These are phyloP conservation scores for Heliconius eleuchia DNA, from an alignment of 1,140 invertebrate genomes.

Conservation along the genomic window DNA sequence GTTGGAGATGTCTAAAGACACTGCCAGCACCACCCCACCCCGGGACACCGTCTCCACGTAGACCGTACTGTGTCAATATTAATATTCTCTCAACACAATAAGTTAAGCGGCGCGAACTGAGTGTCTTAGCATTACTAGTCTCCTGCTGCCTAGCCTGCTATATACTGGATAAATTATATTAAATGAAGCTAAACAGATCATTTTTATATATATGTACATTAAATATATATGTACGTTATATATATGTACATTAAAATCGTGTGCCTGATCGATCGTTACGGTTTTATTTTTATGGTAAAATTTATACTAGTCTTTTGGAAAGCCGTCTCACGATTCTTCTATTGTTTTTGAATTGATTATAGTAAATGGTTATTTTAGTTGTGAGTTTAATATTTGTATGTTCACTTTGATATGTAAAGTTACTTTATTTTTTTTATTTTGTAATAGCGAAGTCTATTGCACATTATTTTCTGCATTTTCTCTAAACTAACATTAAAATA, in stretches of 20 bases:
- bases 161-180: neutral
- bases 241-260: neutral
- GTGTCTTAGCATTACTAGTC: neutral
- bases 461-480: too few relatives aligned
- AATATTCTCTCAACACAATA: too few relatives aligned
- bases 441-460: too few relatives aligned
- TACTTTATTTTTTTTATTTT: too few relatives aligned
- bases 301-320: neutral
- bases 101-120: too few relatives aligned
- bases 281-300: neutral
- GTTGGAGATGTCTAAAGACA: too few relatives aligned
- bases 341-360: neutral
- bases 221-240: neutral
- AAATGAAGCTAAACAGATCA: neutral
- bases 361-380: neutral
- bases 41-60: too few relatives aligned
- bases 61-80: too few relatives aligned
- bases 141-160: neutral
- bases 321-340: neutral
- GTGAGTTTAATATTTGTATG: neutral
- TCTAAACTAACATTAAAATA: too few relatives aligned
- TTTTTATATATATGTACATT: neutral
- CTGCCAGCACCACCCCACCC: too few relatives aligned
- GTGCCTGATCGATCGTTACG: neutral
- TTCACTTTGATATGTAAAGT: neutral